Evolutionary conservation across 2,888 invertebrate genomes (phyloP).

Genomic region (Choreutis nemorana): DNA sequence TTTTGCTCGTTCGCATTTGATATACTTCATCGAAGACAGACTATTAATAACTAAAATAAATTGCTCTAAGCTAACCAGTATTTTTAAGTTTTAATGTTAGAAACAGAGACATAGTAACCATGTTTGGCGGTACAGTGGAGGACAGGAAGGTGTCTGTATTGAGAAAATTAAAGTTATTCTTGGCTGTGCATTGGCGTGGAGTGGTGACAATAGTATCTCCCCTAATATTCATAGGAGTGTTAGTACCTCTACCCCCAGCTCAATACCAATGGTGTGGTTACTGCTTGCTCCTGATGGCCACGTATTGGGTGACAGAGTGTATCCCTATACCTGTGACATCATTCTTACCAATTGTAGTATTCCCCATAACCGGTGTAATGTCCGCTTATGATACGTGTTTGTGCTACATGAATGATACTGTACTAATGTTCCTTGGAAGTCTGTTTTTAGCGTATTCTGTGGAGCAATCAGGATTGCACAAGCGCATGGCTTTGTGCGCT

Average conservation of each 20-base stretch:
- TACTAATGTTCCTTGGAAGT: constrained; percentile 48
- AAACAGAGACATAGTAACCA: no score
- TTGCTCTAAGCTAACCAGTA: no score
- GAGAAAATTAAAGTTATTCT: constrained; percentile 18
- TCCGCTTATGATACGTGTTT: constrained; percentile 28
- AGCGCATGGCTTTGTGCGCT: constrained; percentile 13
- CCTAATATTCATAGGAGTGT: constrained; percentile 12
- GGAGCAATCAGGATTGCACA: constrained; percentile 48
- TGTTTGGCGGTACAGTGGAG: no score
- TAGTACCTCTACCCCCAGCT: constrained; percentile 23
- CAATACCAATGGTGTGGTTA: constrained; percentile 72
- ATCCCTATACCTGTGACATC: constrained; percentile 81
- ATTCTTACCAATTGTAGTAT: constrained; percentile 79
- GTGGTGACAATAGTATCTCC: constrained; percentile 18
- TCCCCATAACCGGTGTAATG: constrained; percentile 79
- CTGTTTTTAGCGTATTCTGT: constrained; percentile 39
- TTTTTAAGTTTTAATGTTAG: no score
- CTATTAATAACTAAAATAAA: no score
- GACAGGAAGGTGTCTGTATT: no score
- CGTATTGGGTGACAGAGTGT: constrained; percentile 82
- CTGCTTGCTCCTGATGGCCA: constrained; percentile 76
- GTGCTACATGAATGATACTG: constrained; percentile 62
- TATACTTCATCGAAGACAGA: no score
- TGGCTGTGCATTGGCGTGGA: constrained; percentile 27
- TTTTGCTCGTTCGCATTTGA: no score